Conservation (phyloP, 2,888 invertebrate genomes). For the Melanostoma scalare region DNA sequence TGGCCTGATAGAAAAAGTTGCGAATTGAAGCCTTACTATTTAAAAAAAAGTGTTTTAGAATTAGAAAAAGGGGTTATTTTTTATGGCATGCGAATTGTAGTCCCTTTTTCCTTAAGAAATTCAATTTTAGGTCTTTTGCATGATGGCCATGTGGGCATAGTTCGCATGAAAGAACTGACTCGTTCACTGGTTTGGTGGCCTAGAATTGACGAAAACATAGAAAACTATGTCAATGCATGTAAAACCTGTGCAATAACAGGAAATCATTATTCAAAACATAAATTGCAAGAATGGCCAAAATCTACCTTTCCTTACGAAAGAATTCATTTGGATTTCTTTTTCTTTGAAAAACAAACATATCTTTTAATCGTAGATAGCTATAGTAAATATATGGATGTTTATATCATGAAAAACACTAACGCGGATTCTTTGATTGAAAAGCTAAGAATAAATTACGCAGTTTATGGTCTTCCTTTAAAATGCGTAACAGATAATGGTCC, state of each 20-base stretch:
- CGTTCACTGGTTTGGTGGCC: neutral
- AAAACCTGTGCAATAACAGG: neutral
- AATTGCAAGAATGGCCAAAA: neutral
- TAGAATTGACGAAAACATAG: neutral
- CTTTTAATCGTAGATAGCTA: neutral
- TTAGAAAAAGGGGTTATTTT: slow-evolving; percentile 9
- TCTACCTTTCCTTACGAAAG: neutral
- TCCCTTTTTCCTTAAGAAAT: neutral
- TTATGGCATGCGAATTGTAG: slow-evolving; percentile 11
- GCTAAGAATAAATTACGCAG: neutral
- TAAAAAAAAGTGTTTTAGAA: slow-evolving; percentile 5
- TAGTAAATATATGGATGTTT: slow-evolving; percentile 1
- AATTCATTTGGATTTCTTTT: neutral
- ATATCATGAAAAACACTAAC: slow-evolving; percentile 5
- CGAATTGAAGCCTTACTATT: neutral
- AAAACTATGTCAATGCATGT: neutral
- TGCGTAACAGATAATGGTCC: slow-evolving; percentile 4
- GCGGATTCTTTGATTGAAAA: slow-evolving; percentile 4
- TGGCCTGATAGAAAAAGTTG: slow-evolving; percentile 1
- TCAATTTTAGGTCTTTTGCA: neutral
- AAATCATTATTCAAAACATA: neutral
- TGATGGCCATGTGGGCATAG: slow-evolving; percentile 1
- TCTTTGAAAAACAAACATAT: neutral
- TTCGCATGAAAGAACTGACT: neutral
- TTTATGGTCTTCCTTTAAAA: neutral